Base-by-base conservation (phyloP, 2,113 vertebrate genomes). In the Procavia capensis region DNA sequence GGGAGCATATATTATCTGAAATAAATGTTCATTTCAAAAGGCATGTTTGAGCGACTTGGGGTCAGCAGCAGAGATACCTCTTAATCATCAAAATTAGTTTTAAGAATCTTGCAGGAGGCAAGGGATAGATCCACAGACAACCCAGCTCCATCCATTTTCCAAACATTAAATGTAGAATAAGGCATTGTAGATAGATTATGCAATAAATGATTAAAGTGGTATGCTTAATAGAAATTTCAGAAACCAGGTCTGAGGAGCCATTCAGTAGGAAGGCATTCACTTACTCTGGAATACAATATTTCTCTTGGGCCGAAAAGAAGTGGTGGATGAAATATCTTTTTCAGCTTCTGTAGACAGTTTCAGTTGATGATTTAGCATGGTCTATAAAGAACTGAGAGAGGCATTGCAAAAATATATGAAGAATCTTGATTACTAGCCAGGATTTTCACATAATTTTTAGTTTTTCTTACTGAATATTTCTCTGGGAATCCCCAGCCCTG, bases 21-120 rank as follows among this genome's bases (percentile, higher is more conserved):
- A 95, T 96, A 95, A 98, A 97, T 85, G 74, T 98, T 97, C 68
- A 91, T 86, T 95, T 96, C 82, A 94, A 94, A 85, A 95, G 39
- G 88, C 94, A 96, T 97, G 34, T 93, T 97, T 96, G 93, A 97
- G 80, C 84, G 87, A 97, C 95, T 85, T 63, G 36, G 3, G 95
- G 57, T 97, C 98, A 96, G 89, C 25, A 59, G 19, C 57, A 90
- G 41, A 92, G 25, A 54, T 2, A 82, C 78, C 36, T 87, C 68
- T 93, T 93, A 41, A 87, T 97, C 43, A 93, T 95, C 85, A 89
- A 85, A 93, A 85, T 94, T 74, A 87, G 63, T 95, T 97, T 92
- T 81, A 83, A 92, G 59, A 90, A 50, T 0, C 0, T 88, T 95
- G 39, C 22, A 94, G 83, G 47, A 94, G 27, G 34, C n/a, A 91